phyloP scores from a whole-genome alignment of 1,140 invertebrate species.

The Macrobrachium nipponense region DNA sequence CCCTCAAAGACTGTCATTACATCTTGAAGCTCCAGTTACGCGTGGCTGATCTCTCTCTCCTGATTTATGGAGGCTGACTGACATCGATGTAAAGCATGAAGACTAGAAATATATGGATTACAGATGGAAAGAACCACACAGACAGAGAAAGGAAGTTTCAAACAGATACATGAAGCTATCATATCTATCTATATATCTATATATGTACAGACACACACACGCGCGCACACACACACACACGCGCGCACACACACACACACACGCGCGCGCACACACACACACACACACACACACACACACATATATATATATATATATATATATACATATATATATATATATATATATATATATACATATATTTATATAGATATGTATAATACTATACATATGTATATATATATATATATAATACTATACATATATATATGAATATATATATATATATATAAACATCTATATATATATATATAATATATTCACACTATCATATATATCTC shows the following conservation, averaged over 20 bases:
- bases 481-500: too few relatives aligned
- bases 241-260: too few relatives aligned
- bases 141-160: background rate
- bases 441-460: conserved; percentile 7
- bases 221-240: background rate
- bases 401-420: conserved; percentile 7
- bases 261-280: background rate
- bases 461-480: background rate
- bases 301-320: background rate
- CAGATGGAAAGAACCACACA: background rate
- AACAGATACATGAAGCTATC: background rate
- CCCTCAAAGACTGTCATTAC: too few relatives aligned
- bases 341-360: conserved; percentile 13
- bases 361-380: conserved; percentile 9
- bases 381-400: conserved; percentile 5
- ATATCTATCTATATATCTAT: background rate
- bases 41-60: too few relatives aligned
- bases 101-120: background rate
- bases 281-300: too few relatives aligned
- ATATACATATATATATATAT: background rate
- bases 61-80: too few relatives aligned
- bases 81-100: too few relatives aligned
- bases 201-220: background rate
- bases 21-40: too few relatives aligned
- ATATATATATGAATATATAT: too few relatives aligned